These are phyloP conservation scores for Psilopsiagon aurifrons DNA, from an alignment of 2,113 vertebrate species.

Conservation along the genomic window DNA sequence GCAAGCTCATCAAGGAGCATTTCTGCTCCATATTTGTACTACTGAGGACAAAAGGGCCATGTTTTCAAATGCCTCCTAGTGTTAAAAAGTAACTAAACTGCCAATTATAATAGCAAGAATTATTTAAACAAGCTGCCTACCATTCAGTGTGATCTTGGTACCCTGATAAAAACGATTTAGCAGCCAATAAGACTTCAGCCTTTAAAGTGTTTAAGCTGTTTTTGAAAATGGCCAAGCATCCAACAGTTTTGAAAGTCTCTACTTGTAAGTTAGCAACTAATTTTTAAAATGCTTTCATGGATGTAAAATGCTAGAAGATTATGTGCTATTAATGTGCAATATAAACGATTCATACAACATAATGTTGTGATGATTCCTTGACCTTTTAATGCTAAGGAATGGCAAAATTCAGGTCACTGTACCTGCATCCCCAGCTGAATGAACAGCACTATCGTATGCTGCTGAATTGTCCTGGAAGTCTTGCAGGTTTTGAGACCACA, in stretches of 20 bases:
- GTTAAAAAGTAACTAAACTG: background rate
- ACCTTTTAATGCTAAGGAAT: background rate
- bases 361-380: background rate
- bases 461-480: conserved; percentile 81
- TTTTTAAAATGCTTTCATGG: background rate
- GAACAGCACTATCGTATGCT: conserved; percentile 81
- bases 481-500: conserved; percentile 87
- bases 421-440: conserved; percentile 90
- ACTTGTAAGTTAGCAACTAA: background rate
- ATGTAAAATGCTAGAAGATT: background rate
- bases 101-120: background rate
- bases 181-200: background rate
- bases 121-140: background rate
- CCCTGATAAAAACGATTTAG: background rate
- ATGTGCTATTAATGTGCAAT: background rate
- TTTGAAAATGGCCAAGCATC: background rate
- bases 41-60: background rate
- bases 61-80: background rate
- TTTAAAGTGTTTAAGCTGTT: background rate
- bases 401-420: background rate
- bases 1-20: background rate
- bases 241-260: background rate
- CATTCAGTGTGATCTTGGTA: background rate
- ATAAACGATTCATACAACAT: background rate
- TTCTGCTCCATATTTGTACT: background rate